Conservation (phyloP, 1,140 invertebrate genomes). For the Bicyclus anynana region DNA sequence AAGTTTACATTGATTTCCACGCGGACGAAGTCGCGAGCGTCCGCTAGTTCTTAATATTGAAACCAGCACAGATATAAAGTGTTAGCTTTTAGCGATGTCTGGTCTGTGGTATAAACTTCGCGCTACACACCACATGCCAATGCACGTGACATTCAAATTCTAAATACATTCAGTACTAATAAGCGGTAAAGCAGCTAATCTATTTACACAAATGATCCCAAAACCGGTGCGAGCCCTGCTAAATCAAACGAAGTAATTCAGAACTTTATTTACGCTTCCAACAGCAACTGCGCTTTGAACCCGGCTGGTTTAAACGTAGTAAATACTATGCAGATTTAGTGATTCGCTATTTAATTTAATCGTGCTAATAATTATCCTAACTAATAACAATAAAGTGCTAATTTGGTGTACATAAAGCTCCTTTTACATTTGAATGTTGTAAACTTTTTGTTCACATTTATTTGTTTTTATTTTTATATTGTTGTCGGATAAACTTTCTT, state of each 20-base stretch:
- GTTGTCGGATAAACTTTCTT: no score
- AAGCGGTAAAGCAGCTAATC: neutral
- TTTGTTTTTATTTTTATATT: no score
- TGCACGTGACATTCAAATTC: neutral
- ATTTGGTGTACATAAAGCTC: no score
- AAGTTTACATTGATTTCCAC: no score
- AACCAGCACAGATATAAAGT: no score
- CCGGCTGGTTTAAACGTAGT: neutral
- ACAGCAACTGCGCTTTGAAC: neutral
- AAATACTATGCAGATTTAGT: neutral
- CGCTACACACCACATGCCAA: neutral
- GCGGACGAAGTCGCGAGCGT: no score
- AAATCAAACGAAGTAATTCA: neutral
- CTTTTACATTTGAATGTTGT: no score
- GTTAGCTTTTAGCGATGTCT: no score
- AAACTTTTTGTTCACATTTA: no score
- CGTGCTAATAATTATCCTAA: neutral
- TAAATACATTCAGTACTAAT: neutral
- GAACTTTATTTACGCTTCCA: neutral
- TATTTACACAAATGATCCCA: neutral
- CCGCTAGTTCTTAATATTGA: no score
- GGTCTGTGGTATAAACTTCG: no score
- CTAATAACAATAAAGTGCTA: neutral
- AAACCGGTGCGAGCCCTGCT: neutral
- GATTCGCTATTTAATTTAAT: neutral